These are phyloP conservation scores for Enteromius paludinosus DNA, from an alignment of 2,797 vertebrate species.

Conservation along the genomic window DNA sequence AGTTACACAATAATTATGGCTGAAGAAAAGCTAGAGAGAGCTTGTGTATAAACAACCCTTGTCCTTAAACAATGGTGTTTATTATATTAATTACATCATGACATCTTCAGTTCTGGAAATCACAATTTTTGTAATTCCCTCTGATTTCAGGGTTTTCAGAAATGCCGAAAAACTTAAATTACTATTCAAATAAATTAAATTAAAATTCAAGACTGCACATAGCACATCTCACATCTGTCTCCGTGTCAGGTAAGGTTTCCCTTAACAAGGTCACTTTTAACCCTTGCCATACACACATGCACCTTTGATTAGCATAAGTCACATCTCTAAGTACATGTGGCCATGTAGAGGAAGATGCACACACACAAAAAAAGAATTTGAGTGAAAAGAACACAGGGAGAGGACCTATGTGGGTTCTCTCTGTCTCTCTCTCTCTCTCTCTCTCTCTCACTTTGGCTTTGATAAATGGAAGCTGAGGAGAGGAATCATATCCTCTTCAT, in stretches of 20 bases:
- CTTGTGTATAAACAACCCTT: neutral
- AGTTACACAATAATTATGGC: neutral
- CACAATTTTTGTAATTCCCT: neutral
- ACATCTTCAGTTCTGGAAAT: neutral
- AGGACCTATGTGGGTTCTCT: neutral
- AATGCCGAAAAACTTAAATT: too few relatives aligned
- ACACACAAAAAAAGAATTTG: neutral
- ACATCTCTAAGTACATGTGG: neutral
- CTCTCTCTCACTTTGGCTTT: constrained; percentile 66
- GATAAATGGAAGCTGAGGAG: constrained; percentile 76
- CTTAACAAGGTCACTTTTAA: constrained; percentile 14
- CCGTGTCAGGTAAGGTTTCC: constrained; percentile 2
- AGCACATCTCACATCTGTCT: constrained; percentile 11
- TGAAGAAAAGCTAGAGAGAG: neutral
- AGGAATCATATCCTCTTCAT: constrained; percentile 81
- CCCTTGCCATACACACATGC: neutral
- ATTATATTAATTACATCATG: neutral
- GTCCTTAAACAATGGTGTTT: neutral
- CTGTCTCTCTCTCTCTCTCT: constrained; percentile 6
- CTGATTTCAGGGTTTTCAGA: neutral
- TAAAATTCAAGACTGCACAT: neutral
- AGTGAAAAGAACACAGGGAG: neutral
- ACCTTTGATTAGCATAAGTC: constrained; percentile 35
- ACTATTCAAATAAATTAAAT: too few relatives aligned
- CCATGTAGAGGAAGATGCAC: neutral